These are phyloP conservation scores for Musca domestica DNA, from an alignment of 1,140 invertebrate genomes.

Conservation along the genomic window DNA sequence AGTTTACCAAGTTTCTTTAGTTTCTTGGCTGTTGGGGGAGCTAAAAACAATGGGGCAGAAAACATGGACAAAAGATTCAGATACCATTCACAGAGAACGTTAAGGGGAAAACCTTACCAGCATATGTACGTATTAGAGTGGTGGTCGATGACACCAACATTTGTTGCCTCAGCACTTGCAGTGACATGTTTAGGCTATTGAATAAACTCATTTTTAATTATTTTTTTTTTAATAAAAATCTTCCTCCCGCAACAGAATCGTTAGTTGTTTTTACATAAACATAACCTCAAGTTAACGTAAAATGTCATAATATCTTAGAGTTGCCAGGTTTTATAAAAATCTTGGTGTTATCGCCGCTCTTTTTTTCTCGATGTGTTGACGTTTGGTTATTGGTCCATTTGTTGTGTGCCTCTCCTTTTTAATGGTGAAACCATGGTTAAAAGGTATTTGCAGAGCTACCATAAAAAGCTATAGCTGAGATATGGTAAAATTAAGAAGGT, in stretches of 20 bases:
- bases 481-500: too few species aligned
- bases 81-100: background rate
- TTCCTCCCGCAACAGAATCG: background rate
- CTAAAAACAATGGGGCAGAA: constrained; percentile 9
- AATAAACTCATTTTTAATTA: constrained; percentile 6
- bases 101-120: background rate
- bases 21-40: constrained; percentile 47
- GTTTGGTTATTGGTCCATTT: too few species aligned
- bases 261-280: background rate
- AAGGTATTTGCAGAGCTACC: too few species aligned
- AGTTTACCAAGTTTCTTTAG: constrained; percentile 63
- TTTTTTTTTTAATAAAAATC: background rate
- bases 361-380: too few species aligned
- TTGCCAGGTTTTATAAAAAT: too few species aligned
- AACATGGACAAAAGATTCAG: background rate
- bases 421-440: too few species aligned
- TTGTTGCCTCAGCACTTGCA: background rate
- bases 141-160: background rate
- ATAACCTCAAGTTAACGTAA: background rate
- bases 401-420: too few species aligned
- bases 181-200: background rate
- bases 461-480: too few species aligned
- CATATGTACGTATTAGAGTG: background rate
- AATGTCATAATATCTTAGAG: background rate
- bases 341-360: too few species aligned